Evolutionary conservation across 2,113 vertebrate genomes (phyloP), one percentile per base, ranked within the genome.

Genomic region (Planiliza haematocheilus): DNA sequence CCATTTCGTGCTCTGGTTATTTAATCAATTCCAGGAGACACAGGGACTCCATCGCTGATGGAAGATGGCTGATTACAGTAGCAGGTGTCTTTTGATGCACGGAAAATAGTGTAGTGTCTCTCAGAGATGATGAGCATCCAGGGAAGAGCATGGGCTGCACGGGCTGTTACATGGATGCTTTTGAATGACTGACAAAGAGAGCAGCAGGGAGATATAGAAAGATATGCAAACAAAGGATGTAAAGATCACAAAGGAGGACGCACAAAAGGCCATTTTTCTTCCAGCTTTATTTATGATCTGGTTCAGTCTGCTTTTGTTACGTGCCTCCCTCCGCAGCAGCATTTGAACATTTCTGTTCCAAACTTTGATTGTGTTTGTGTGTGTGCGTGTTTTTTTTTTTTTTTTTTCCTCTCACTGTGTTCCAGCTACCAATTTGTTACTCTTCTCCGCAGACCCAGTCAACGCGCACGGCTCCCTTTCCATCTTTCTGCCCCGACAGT

Each of bases 1-100:
- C 81, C 84, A 75, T 83, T 72, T 84, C 80, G 79, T 52, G 76
- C 58, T 85, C 82, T 38, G 46, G 50, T 79, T 86, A 62, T 82
- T 86, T 69, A 88, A 89, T 90, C 82, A 73, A 51, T 88, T 84
- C 55, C 37, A 34, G 55, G 71, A 74, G 67, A 79, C 39, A 64
- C 56, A 64, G 49, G 67, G 43, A 50, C 78, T 86, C 68, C 74
- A 83, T 84, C 68, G 53, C 42, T 42, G 75, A 50, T 46, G 65
- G 59, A 83, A 69, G 56, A 79, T 6, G 36, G 56, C 70, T 89
- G 85, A 87, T 89, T 85, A 84, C 69, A 64, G 48, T 20, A 65
- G 72, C 80, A 85, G 79, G 78, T 88, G 82, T 74, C 74, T 75
- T 30, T 79, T 81, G 77, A 85, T 77, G 74, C 65, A 55, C 51